phyloP scores from a whole-genome alignment of 2,888 invertebrate genomes.

The Drosophila mercatorum region DNA sequence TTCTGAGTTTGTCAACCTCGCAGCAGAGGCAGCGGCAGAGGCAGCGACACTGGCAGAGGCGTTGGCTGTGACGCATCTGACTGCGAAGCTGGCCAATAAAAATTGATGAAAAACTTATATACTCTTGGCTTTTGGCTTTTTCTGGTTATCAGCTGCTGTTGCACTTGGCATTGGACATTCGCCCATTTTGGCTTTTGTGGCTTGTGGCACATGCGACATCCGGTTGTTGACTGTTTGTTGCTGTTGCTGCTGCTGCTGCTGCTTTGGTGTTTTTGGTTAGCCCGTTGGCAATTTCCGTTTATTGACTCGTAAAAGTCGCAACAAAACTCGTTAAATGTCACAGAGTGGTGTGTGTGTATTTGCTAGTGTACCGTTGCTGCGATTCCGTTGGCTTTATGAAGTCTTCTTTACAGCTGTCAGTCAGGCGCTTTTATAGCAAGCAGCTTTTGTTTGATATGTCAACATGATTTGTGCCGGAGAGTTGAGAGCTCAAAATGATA shows the following conservation, averaged over 20 bases:
- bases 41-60: conserved; percentile 18
- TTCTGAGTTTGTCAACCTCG: conserved; percentile 68
- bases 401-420: conserved; percentile 27
- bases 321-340: conserved; percentile 57
- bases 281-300: conserved; percentile 69
- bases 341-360: conserved; percentile 10
- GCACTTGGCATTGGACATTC: conserved; percentile 69
- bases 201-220: conserved; percentile 72
- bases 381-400: conserved; percentile 38
- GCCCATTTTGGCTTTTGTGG: conserved; percentile 42
- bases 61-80: conserved; percentile 55
- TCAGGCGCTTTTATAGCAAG: conserved; percentile 12
- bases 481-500: too few relatives aligned
- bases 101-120: conserved; percentile 31
- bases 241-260: neutral
- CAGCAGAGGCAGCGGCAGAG: conserved; percentile 8
- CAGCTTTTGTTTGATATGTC: conserved; percentile 34
- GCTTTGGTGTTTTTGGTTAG: conserved; percentile 28
- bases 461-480: neutral
- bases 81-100: conserved; percentile 49
- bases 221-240: conserved; percentile 56
- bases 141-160: conserved; percentile 40
- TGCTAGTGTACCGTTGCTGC: conserved; percentile 37
- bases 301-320: conserved; percentile 63
- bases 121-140: conserved; percentile 32